Evolutionary conservation across 2,888 invertebrate genomes (phyloP).

Genomic region (Ochropleura leucogaster): DNA sequence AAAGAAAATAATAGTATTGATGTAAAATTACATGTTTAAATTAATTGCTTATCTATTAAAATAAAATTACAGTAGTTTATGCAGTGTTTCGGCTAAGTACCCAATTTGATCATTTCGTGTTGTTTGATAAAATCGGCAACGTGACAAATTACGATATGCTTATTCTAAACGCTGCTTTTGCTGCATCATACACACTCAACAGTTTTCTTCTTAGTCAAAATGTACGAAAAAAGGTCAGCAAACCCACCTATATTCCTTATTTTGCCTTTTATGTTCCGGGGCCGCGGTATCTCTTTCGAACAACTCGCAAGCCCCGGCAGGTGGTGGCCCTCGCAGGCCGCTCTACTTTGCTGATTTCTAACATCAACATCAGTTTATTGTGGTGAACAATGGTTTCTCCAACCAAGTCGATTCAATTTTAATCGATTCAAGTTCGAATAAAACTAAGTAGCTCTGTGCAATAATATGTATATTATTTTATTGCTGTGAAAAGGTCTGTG

Average conservation of each 20-base stretch:
- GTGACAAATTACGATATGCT: neutral
- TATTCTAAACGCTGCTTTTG: neutral
- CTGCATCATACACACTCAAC: neutral
- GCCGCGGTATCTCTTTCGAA: no score
- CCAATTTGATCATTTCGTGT: neutral
- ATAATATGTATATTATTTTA: no score
- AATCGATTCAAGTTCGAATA: neutral
- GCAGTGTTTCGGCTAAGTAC: neutral
- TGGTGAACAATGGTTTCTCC: neutral
- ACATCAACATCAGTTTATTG: neutral
- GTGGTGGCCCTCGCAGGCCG: no score
- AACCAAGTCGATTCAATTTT: neutral
- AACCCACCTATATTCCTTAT: no score
- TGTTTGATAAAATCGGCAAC: neutral
- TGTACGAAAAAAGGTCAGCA: neutral
- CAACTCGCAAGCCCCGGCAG: no score
- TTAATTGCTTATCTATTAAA: neutral
- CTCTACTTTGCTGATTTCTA: no score
- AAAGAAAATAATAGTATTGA: neutral
- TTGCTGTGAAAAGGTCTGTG: no score
- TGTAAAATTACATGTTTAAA: conserved; percentile 4
- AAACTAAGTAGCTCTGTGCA: no score
- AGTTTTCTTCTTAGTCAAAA: neutral
- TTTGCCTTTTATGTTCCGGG: no score
- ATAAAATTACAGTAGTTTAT: neutral